phyloP scores from a whole-genome alignment of 2,113 vertebrate genomes.

The Channa maculata region DNA sequence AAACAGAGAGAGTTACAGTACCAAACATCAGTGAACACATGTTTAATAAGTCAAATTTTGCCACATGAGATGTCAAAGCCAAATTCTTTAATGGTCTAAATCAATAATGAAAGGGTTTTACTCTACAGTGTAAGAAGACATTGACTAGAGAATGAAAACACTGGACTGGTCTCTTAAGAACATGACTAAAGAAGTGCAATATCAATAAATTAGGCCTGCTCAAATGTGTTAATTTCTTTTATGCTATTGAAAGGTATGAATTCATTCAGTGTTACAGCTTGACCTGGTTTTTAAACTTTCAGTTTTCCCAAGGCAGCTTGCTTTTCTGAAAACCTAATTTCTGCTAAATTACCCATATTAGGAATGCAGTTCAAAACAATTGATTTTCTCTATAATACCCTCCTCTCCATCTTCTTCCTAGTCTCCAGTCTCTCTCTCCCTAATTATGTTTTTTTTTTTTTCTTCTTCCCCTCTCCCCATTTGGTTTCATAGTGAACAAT shows the following conservation, averaged over 20 bases:
- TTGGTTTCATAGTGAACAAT: constrained; percentile 82
- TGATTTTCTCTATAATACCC: constrained; percentile 68
- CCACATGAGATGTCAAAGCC: constrained; percentile 24
- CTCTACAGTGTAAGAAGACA: constrained; percentile 4
- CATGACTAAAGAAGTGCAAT: constrained; percentile 37
- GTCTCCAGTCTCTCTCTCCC: constrained; percentile 53
- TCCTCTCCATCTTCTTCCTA: constrained; percentile 57
- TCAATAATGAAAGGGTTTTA: constrained; percentile 44
- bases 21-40: neutral
- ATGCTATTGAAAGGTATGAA: constrained; percentile 48
- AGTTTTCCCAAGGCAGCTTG: constrained; percentile 58
- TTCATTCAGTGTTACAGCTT: constrained; percentile 59
- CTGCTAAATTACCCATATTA: constrained; percentile 79
- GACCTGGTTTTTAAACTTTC: constrained; percentile 78
- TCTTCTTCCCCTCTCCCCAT: constrained; percentile 57
- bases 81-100: constrained; percentile 43
- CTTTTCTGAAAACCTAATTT: constrained; percentile 77
- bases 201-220: constrained; percentile 48
- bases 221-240: constrained; percentile 21
- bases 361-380: constrained; percentile 79
- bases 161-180: constrained; percentile 27
- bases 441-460: constrained; percentile 78
- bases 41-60: too few relatives aligned
- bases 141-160: constrained; percentile 46
- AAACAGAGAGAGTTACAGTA: too few relatives aligned